A percentile compares a stretch with the other conserved stretches of the same genome.
Conservation (phyloP, 2,888 invertebrate species). For the Lithophane socia region DNA sequence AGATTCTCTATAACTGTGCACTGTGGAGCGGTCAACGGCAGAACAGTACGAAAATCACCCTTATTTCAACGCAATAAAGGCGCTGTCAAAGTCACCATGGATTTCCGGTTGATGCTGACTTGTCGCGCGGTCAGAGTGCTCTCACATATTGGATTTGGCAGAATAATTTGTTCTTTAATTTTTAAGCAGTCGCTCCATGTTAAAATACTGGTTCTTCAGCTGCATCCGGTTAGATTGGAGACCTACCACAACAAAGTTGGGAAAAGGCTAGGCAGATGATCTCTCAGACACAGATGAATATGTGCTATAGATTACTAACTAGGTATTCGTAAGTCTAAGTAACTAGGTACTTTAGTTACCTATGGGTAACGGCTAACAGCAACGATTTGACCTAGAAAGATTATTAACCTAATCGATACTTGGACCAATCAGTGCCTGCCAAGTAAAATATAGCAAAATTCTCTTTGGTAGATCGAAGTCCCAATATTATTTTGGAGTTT, state of each 20-base stretch:
- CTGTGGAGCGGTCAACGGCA: not conserved
- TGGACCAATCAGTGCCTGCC: conserved; percentile 19
- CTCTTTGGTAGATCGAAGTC: not conserved
- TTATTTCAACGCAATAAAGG: not conserved
- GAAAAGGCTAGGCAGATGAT: too few species aligned
- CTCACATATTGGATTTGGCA: conserved; percentile 7
- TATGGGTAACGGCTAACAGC: not conserved
- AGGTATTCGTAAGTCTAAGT: too few species aligned
- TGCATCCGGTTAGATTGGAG: too few species aligned
- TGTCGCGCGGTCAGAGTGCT: conserved; percentile 1
- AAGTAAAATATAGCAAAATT: conserved; percentile 24
- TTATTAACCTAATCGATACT: conserved; percentile 32
- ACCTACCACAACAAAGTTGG: too few species aligned
- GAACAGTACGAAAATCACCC: not conserved
- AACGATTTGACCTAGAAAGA: conserved; percentile 34
- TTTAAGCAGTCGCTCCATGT: too few species aligned
- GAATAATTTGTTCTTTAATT: conserved; percentile 8
- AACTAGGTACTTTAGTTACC: too few species aligned
- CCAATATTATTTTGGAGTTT: not conserved
- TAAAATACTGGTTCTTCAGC: too few species aligned
- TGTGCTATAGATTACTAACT: too few species aligned
- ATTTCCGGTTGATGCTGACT: not conserved
- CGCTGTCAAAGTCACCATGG: not conserved
- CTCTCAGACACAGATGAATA: too few species aligned
- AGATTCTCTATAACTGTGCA: not conserved